Percentiles rank a stretch among this genome's conserved stretches.
phyloP scores from a whole-genome alignment of 2,797 vertebrate genomes.

The Anguilla anguilla region DNA sequence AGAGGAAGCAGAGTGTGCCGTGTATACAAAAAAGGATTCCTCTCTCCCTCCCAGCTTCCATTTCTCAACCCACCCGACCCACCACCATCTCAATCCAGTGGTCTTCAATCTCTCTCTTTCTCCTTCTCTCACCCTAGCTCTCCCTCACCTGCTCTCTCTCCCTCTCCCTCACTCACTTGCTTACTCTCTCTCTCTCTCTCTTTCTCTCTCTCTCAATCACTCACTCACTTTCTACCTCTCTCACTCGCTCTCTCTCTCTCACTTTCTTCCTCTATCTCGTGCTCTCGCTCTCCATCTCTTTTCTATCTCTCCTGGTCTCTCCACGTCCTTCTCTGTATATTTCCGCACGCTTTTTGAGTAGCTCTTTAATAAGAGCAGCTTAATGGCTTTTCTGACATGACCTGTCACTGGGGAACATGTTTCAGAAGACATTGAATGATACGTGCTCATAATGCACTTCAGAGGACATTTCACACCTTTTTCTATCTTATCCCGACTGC shows the following conservation, averaged over 20 bases:
- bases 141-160: neutral
- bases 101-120: neutral
- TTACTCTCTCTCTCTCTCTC: neutral
- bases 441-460: neutral
- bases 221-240: neutral
- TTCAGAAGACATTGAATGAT: neutral
- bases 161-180: slow-evolving; percentile 23
- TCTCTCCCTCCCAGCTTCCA: neutral
- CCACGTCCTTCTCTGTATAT: slow-evolving; percentile 49
- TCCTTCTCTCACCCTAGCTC: neutral
- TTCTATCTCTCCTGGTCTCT: slow-evolving; percentile 27
- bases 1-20: neutral
- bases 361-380: slow-evolving; percentile 25
- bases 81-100: neutral
- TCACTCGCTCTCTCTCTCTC: neutral
- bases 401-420: neutral
- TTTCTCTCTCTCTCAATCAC: slow-evolving; percentile 34
- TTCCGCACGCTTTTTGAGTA: slow-evolving; percentile 38
- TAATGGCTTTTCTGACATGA: slow-evolving; percentile 13
- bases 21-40: neutral
- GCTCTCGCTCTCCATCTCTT: slow-evolving; percentile 41
- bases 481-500: neutral
- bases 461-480: neutral
- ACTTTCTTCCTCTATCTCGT: slow-evolving; percentile 32
- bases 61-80: slow-evolving; percentile 31